Conservation (phyloP, 2,113 vertebrate genomes). For the Ceyx margarethae region DNA sequence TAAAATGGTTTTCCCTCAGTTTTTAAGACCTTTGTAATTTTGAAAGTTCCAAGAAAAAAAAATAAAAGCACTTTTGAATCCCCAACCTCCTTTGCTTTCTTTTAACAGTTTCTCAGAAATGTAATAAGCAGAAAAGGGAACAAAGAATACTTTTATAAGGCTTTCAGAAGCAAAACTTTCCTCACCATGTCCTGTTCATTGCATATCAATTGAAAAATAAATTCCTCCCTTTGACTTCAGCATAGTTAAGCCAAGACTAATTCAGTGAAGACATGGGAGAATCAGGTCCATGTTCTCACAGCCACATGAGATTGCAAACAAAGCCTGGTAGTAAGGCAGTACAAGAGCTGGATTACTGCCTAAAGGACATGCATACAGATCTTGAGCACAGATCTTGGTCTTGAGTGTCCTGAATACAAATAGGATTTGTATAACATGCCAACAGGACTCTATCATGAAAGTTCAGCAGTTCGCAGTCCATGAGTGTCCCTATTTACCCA, state of each 20-base stretch:
- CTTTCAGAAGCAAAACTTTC: neutral
- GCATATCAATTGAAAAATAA: neutral
- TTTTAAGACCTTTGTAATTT: neutral
- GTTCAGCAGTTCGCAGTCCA: neutral
- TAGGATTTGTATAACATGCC: neutral
- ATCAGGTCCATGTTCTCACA: neutral
- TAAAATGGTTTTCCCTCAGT: neutral
- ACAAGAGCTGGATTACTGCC: neutral
- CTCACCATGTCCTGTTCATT: neutral
- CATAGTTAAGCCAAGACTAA: neutral
- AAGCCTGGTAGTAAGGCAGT: neutral
- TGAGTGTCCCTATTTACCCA: neutral
- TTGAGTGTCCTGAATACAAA: neutral
- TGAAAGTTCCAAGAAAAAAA: neutral
- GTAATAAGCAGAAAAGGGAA: neutral
- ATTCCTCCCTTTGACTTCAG: neutral
- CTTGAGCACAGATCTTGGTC: neutral
- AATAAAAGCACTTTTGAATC: neutral
- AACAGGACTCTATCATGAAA: neutral
- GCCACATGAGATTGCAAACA: neutral
- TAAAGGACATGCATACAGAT: neutral
- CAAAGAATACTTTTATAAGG: neutral
- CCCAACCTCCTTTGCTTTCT: neutral
- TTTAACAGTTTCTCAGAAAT: neutral
- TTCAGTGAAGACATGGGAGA: neutral